Percentiles rank a stretch among this genome's conserved stretches.
phyloP scores from a whole-genome alignment of 2,888 invertebrate species.

The Autographa pulchrina region DNA sequence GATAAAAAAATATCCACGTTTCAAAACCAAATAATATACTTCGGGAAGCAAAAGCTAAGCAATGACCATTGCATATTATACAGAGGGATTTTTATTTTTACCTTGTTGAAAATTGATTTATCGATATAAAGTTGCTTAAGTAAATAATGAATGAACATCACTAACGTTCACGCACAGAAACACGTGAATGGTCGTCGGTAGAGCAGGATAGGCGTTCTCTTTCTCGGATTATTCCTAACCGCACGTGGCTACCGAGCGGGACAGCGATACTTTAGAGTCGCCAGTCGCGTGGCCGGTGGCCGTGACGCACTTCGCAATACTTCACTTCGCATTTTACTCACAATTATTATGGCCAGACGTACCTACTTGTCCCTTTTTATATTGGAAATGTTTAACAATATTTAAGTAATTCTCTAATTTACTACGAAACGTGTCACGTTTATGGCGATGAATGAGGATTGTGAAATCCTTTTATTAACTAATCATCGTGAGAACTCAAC shows the following conservation, averaged over 20 bases:
- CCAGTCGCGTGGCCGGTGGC: slow-evolving; percentile 60
- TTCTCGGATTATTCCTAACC: slow-evolving; percentile 48
- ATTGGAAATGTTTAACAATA: background rate
- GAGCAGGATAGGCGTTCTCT: slow-evolving; percentile 57
- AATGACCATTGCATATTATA: too few species aligned
- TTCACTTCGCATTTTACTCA: background rate
- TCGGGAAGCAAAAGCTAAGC: too few species aligned
- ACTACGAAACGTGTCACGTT: too few species aligned
- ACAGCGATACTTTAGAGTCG: slow-evolving; percentile 38
- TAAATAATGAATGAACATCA: slow-evolving; percentile 56
- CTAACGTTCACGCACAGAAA: slow-evolving; percentile 76
- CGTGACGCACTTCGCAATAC: slow-evolving; percentile 32
- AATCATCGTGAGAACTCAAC: too few species aligned
- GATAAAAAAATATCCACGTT: too few species aligned
- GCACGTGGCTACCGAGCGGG: slow-evolving; percentile 68
- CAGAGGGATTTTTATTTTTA: too few species aligned
- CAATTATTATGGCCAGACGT: background rate
- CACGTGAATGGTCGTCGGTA: slow-evolving; percentile 70
- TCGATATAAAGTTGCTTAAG: background rate
- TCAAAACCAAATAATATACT: too few species aligned
- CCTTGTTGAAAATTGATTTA: background rate
- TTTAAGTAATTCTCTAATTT: background rate
- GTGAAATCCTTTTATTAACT: too few species aligned
- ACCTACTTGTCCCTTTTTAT: background rate
- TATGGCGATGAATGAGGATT: too few species aligned